Base-by-base conservation (phyloP, 2,888 invertebrate genomes). In the Drosophila birchii region DNA sequence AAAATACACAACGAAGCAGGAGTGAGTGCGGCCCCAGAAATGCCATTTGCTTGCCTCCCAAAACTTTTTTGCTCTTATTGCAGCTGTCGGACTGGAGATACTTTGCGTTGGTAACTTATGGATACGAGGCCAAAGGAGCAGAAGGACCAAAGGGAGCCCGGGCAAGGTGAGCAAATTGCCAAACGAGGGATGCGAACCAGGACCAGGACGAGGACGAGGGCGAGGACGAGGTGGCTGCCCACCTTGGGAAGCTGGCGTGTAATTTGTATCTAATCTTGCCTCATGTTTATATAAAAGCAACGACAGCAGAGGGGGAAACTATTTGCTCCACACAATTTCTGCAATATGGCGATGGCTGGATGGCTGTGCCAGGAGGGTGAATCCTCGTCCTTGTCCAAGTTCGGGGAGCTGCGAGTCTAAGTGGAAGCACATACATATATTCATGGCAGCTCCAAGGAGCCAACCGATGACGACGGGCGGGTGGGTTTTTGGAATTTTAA, bases 211-310 rank as follows among this genome's bases (percentile, higher is more conserved):
- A 41, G 26, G 23, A 47, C 20, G 51, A 7, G 59, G 20, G 20
- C 47, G 56, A 41, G 26, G 23, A 47, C 20, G 51, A 26, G 44
- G 55, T 29, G 32, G 56, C 64, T 41, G 78, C 77, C 81, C 81
- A 84, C 89, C 85, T 87, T 76, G 81, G 78, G 75, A 81, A 85
- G 88, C 88, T 85, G 88, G 81, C 78, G 86, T 79, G 84, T 89
- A 85, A 89, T 85, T 85, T 85, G 89, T 89, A 85, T 89, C 89
- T 85, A 89, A 85, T 89, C 89, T 89, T 78, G 88, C 82, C 84
- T 89, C 84, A 89, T 85, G 89, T 85, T 85, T 85, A 85, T 87
- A 89, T 85, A 89, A 89, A 89, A 85, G 79, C 84, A 79, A 76
- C 88, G 73, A 78, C 69, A 53, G 69, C 75, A 55, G 54, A 49